phyloP scores from a whole-genome alignment of 1,140 invertebrate species.

The Tetranychus cinnabarinus region DNA sequence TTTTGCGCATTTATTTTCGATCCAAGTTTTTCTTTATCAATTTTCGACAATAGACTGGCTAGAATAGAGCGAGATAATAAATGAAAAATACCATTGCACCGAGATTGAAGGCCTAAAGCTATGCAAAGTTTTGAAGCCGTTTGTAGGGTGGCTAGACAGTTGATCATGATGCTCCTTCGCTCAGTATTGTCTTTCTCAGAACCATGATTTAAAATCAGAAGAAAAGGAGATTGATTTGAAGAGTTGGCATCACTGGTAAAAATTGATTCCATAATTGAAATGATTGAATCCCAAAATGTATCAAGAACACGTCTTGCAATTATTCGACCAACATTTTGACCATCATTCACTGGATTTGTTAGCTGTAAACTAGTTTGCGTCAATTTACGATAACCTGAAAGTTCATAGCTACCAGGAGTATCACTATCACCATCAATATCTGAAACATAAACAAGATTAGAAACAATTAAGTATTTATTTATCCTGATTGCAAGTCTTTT shows the following conservation, averaged over 20 bases:
- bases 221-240: not conserved
- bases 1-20: not conserved
- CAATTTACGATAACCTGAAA: constrained; percentile 43
- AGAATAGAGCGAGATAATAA: constrained; percentile 24
- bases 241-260: not conserved
- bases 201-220: not conserved
- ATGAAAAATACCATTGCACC: constrained; percentile 53
- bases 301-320: not conserved
- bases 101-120: constrained; percentile 44
- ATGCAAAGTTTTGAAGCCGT: constrained; percentile 32
- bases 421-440: constrained; percentile 56
- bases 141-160: constrained; percentile 64
- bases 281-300: not conserved
- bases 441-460: constrained; percentile 13
- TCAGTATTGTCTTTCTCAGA: not conserved
- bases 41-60: not conserved
- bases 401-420: constrained; percentile 37
- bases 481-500: too few species aligned
- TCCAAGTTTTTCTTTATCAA: not conserved
- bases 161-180: constrained; percentile 8
- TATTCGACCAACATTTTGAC: not conserved
- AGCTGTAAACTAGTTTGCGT: not conserved
- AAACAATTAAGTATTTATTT: too few species aligned
- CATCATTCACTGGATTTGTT: not conserved
- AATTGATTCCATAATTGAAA: not conserved